phyloP scores from a whole-genome alignment of 2,113 vertebrate species.

The Scatophagus argus region DNA sequence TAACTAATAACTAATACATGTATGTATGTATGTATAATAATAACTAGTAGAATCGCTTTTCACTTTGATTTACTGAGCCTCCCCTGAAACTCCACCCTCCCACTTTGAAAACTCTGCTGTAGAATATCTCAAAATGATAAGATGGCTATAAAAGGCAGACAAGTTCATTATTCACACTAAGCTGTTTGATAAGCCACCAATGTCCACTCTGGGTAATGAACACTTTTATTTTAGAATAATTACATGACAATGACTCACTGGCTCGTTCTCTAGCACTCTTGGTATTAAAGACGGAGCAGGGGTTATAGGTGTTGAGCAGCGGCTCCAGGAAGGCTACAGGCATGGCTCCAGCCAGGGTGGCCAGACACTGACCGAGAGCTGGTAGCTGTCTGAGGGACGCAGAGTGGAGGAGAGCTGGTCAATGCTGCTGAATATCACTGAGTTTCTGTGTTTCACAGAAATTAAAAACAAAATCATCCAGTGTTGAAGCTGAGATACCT shows the following conservation, averaged over 20 bases:
- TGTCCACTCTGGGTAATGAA: neutral
- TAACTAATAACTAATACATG: too few relatives aligned
- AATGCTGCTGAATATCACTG: neutral
- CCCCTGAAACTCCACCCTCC: too few relatives aligned
- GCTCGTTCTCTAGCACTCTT: constrained; percentile 93
- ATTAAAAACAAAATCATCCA: constrained; percentile 10
- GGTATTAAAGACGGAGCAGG: constrained; percentile 95
- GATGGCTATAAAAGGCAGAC: neutral
- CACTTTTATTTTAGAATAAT: constrained; percentile 14
- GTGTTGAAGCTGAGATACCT: constrained; percentile 84
- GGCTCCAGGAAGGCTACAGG: constrained; percentile 98
- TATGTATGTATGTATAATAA: too few relatives aligned
- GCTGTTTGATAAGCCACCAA: neutral
- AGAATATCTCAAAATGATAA: neutral
- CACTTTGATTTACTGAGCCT: too few relatives aligned
- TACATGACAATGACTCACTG: constrained; percentile 87
- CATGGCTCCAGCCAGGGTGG: constrained; percentile 95
- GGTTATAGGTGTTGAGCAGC: constrained; percentile 92
- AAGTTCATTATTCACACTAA: neutral
- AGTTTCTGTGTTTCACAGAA: neutral
- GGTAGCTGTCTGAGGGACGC: constrained; percentile 91
- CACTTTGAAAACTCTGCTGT: too few relatives aligned
- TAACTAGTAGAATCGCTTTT: too few relatives aligned
- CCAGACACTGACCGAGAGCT: constrained; percentile 97
- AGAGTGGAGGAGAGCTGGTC: constrained; percentile 9